Evolutionary conservation across 2,797 vertebrate species (phyloP).

Genomic region (Acrossocheilus fasciatus): DNA sequence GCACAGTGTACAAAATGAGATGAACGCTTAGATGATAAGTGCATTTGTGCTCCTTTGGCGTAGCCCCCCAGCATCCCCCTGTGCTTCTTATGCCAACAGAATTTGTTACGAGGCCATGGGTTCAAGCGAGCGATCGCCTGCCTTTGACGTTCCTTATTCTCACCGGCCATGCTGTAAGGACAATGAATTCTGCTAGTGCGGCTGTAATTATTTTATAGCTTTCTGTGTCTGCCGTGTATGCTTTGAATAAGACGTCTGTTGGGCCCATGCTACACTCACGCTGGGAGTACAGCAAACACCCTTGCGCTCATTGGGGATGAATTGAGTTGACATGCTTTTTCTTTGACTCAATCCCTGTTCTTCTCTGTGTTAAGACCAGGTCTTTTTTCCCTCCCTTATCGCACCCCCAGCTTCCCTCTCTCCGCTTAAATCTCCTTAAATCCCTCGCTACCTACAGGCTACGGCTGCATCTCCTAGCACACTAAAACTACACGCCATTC

Average conservation of each 20-base stretch:
- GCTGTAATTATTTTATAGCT: slow-evolving; percentile 72
- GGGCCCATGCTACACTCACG: slow-evolving; percentile 44
- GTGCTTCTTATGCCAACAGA: slow-evolving; percentile 16
- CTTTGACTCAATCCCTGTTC: slow-evolving; percentile 67
- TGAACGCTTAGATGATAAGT: slow-evolving; percentile 42
- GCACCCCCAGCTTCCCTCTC: slow-evolving; percentile 63
- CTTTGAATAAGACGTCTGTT: slow-evolving; percentile 55
- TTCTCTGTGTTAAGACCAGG: slow-evolving; percentile 63
- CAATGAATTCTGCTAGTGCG: slow-evolving; percentile 59
- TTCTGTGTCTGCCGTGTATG: slow-evolving; percentile 57
- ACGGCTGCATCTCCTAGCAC: slow-evolving; percentile 58
- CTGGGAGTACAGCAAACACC: slow-evolving; percentile 50
- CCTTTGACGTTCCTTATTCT: slow-evolving; percentile 55
- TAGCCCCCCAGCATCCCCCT: slow-evolving; percentile 5
- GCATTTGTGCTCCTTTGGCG: slow-evolving; percentile 37
- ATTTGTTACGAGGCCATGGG: slow-evolving; percentile 50
- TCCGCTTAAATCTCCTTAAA: slow-evolving; percentile 69
- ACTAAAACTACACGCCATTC: slow-evolving; percentile 68
- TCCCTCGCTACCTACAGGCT: slow-evolving; percentile 71
- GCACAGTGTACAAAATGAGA: slow-evolving; percentile 32
- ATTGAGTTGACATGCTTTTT: slow-evolving; percentile 61
- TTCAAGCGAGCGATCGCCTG: slow-evolving; percentile 36
- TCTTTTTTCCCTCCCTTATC: slow-evolving; percentile 67
- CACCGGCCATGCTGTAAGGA: slow-evolving; percentile 50
- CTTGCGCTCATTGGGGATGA: slow-evolving; percentile 38